phyloP scores from a whole-genome alignment of 1,140 invertebrate genomes.

The Holcopasites calliopsidis region DNA sequence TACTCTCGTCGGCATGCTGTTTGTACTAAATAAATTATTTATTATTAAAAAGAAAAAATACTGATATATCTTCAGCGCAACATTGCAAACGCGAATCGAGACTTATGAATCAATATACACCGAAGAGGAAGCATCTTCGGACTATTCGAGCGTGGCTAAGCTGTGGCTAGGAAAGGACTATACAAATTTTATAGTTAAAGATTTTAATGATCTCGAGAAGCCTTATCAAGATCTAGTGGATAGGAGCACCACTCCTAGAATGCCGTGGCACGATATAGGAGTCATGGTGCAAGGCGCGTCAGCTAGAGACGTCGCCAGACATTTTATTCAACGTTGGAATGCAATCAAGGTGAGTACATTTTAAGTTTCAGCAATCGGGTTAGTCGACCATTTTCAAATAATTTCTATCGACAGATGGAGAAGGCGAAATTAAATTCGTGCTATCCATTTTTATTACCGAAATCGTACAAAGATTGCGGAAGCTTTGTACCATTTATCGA shows the following conservation, averaged over 20 bases:
- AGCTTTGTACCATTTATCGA: constrained; percentile 77
- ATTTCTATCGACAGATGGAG: constrained; percentile 80
- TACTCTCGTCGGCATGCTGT: no score
- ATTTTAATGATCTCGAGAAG: constrained; percentile 94
- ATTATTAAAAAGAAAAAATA: no score
- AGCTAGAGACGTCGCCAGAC: constrained; percentile 94
- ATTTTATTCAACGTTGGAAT: constrained; percentile 99
- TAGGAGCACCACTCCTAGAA: constrained; percentile 91
- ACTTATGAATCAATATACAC: constrained; percentile 53
- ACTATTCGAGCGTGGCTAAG: constrained; percentile 85
- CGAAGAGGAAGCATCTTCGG: constrained; percentile 50
- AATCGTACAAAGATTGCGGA: constrained; percentile 86
- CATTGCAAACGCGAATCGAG: constrained; percentile 30
- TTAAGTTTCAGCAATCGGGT: not conserved
- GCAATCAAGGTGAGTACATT: constrained; percentile 89
- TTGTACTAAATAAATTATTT: no score
- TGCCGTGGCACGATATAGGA: constrained; percentile 99
- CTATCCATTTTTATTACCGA: constrained; percentile 95
- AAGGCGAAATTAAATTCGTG: constrained; percentile 87
- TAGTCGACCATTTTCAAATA: constrained; percentile 1
- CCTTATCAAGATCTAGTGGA: constrained; percentile 95
- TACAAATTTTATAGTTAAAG: constrained; percentile 98
- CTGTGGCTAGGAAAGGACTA: constrained; percentile 99
- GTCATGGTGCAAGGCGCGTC: constrained; percentile 90
- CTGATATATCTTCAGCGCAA: constrained; percentile 48